Evolutionary conservation across 2,797 vertebrate species (phyloP), one percentile per base, ranked within the genome.

Genomic region (Lagodon rhomboides): DNA sequence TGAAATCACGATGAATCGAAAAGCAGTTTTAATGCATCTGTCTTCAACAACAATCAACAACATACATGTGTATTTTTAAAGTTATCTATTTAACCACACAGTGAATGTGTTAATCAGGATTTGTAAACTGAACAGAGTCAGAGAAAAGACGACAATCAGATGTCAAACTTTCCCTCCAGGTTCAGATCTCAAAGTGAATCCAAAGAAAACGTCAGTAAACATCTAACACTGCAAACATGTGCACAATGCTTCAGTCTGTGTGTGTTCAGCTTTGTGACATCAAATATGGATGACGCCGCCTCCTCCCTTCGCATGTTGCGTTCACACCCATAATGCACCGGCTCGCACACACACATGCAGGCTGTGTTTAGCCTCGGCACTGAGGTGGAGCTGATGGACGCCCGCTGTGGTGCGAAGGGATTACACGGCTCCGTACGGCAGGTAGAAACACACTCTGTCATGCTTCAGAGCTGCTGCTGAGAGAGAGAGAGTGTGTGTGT

Each of bases 201-300:
- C 17, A 15, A 46, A 6, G 44, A 5, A 46, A 46, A 46, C 15
- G 15, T 16, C 55, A 56, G 27, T 43, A 43, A 43, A 34, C 30
- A 34, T 34, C 30, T 34, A 6, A 34, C 5, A 34, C 5, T 6
- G 7, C 30, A 34, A 34, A 34, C 4, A 27, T 27, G 22, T 17
- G 56, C 5, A 4, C 30, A 34, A 34, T 12, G 10, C 12, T 10
- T 65, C 3, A 9, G 65, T 68, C 38, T 54, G 56, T 23, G 61
- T 44, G 41, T 27, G 22, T 23, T 34, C 30, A 7, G 30, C 30
- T 34, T 34, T 34, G 53, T 61, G 64, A 55, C 82, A 92, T 92
- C 84, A 90, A 94, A 93, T 88, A 93, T 93, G 89, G 88, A 94
- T 90, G 90, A 87, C 50, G 27, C 75, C 77, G 69, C 61, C 66